Evolutionary conservation across 2,888 invertebrate genomes (phyloP).

Genomic region (Pollenia griseotomentosa): DNA sequence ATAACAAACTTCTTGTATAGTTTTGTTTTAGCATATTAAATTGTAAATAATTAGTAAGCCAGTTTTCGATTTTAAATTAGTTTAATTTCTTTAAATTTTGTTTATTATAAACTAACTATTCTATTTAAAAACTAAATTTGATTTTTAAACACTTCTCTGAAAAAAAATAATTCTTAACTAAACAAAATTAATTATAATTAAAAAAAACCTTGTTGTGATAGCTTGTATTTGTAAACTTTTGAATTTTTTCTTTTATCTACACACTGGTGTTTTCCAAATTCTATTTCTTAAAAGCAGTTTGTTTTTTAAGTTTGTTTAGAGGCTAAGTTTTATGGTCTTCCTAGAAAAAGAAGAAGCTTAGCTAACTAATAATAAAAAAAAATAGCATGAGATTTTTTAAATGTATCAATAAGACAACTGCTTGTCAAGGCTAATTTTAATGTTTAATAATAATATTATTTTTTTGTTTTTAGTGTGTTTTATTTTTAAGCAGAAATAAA

Average conservation of each 20-base stretch:
- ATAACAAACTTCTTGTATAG: slow-evolving; percentile 63
- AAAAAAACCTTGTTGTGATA: slow-evolving; percentile 71
- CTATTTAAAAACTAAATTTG: background rate
- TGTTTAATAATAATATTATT: slow-evolving; percentile 40
- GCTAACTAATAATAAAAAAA: slow-evolving; percentile 10
- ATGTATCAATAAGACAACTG: slow-evolving; percentile 47
- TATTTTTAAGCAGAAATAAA: slow-evolving; percentile 58
- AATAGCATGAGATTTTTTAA: slow-evolving; percentile 51
- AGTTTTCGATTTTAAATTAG: slow-evolving; percentile 46
- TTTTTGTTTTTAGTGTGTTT: slow-evolving; percentile 65
- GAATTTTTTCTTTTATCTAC: slow-evolving; percentile 39
- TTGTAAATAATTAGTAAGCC: slow-evolving; percentile 65
- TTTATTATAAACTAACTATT: slow-evolving; percentile 16
- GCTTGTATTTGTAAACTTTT: slow-evolving; percentile 68
- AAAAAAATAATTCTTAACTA: slow-evolving; percentile 21
- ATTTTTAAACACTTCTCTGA: slow-evolving; percentile 8
- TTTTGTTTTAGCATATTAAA: slow-evolving; percentile 40
- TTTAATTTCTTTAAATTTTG: slow-evolving; percentile 42
- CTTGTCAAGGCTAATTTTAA: slow-evolving; percentile 64
- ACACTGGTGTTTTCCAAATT: slow-evolving; percentile 38
- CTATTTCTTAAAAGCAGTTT: slow-evolving; percentile 53
- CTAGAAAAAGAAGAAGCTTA: slow-evolving; percentile 57
- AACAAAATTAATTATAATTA: slow-evolving; percentile 54
- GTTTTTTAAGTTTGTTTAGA: slow-evolving; percentile 48
- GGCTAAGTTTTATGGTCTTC: slow-evolving; percentile 67